phyloP scores from a whole-genome alignment of 2,113 vertebrate species.

The Trogon surrucura region DNA sequence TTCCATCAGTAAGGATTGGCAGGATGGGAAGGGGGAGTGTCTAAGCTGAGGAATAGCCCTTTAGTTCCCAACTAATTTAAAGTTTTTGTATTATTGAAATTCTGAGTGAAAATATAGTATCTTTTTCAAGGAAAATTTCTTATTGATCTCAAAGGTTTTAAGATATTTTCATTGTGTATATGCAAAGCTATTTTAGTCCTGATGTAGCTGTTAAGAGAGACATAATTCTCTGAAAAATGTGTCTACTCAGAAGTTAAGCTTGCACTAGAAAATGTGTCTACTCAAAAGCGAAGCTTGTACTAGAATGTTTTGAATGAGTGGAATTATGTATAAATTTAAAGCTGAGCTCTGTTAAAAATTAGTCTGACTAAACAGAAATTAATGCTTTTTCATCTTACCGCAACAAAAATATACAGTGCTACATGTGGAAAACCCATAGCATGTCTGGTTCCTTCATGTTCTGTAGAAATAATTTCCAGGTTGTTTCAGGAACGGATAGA shows the following conservation, averaged over 20 bases:
- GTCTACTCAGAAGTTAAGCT: neutral
- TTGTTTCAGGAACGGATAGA: neutral
- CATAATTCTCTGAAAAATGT: slow-evolving; percentile 2
- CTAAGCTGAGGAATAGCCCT: neutral
- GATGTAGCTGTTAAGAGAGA: slow-evolving; percentile 29
- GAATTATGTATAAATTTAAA: neutral
- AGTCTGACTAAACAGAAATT: neutral
- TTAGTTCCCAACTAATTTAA: slow-evolving; percentile 30
- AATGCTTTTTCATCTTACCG: neutral
- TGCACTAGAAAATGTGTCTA: neutral
- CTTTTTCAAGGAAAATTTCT: slow-evolving; percentile 10
- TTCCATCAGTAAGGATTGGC: neutral
- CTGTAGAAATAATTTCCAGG: neutral
- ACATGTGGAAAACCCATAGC: fast-evolving
- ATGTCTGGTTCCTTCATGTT: neutral
- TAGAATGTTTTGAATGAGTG: neutral
- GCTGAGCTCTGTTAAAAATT: neutral
- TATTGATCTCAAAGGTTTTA: slow-evolving; percentile 4
- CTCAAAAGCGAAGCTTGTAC: neutral
- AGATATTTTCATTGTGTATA: neutral
- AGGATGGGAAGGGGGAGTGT: neutral
- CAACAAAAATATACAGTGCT: neutral
- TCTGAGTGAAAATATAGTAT: slow-evolving; percentile 23
- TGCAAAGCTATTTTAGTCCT: neutral
- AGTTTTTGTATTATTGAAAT: slow-evolving; percentile 37